These are phyloP conservation scores for Fulmarus glacialis DNA, from an alignment of 2,113 vertebrate species.

Conservation along the genomic window DNA sequence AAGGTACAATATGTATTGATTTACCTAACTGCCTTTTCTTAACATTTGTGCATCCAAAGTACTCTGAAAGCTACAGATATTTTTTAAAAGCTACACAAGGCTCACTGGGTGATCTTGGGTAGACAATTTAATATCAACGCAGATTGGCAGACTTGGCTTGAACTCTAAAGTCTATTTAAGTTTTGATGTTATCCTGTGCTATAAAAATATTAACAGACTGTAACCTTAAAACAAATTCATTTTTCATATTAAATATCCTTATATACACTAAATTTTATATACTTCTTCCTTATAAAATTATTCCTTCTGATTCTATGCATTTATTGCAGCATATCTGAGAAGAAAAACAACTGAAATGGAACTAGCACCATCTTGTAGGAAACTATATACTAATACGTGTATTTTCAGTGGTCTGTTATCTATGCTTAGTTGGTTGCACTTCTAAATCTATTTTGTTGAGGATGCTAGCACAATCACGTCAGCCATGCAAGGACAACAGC, in stretches of 20 bases:
- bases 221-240: neutral
- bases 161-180: neutral
- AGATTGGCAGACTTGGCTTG: neutral
- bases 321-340: neutral
- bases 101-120: neutral
- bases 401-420: neutral
- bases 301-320: neutral
- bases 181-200: neutral
- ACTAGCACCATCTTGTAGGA: neutral
- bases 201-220: neutral
- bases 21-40: neutral
- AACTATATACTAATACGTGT: accelerated
- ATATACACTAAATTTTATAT: neutral
- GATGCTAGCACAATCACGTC: neutral
- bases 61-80: neutral
- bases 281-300: neutral
- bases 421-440: neutral
- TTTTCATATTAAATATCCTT: neutral
- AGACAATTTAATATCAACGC: neutral
- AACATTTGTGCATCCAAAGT: neutral
- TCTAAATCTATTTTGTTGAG: neutral
- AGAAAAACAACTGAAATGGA: neutral
- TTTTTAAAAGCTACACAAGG: neutral
- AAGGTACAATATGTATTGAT: neutral
- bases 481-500: neutral